Conservation (phyloP, 2,888 invertebrate species). For the Panzeria rudis region DNA sequence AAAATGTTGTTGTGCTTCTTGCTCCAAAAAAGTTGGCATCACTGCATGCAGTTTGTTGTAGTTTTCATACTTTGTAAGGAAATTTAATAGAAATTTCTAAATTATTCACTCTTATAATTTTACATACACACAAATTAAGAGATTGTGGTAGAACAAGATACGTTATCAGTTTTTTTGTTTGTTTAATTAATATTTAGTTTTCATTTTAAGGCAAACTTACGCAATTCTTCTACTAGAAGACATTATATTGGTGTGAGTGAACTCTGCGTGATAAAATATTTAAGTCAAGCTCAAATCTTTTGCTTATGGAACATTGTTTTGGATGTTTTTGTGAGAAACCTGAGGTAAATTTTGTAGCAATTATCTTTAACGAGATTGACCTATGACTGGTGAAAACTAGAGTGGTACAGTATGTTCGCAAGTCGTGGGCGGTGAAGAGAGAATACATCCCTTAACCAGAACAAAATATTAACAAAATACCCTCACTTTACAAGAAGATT, state of each 20-base stretch:
- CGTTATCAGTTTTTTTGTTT: not conserved
- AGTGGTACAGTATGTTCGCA: too few relatives aligned
- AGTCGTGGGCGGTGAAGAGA: too few relatives aligned
- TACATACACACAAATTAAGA: not conserved
- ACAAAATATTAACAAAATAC: too few relatives aligned
- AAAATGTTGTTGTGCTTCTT: too few relatives aligned
- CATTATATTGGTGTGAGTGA: not conserved
- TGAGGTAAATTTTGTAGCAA: too few relatives aligned
- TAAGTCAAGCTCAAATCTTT: not conserved
- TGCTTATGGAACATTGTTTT: not conserved
- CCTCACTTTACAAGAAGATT: too few relatives aligned
- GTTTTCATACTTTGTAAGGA: constrained; percentile 26
- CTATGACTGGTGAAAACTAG: too few relatives aligned
- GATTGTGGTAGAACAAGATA: constrained; percentile 7
- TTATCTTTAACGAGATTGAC: too few relatives aligned
- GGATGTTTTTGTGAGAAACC: not conserved
- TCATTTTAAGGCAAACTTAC: constrained; percentile 41
- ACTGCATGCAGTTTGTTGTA: not conserved
- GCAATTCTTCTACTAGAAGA: constrained; percentile 17
- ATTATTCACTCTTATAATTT: not conserved
- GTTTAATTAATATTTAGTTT: constrained; percentile 23
- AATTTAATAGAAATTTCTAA: constrained; percentile 16
- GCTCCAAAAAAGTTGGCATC: too few relatives aligned
- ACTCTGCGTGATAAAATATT: not conserved
- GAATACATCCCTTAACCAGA: too few relatives aligned